phyloP scores from a whole-genome alignment of 1,140 invertebrate genomes.

The Homalodisca vitripennis region DNA sequence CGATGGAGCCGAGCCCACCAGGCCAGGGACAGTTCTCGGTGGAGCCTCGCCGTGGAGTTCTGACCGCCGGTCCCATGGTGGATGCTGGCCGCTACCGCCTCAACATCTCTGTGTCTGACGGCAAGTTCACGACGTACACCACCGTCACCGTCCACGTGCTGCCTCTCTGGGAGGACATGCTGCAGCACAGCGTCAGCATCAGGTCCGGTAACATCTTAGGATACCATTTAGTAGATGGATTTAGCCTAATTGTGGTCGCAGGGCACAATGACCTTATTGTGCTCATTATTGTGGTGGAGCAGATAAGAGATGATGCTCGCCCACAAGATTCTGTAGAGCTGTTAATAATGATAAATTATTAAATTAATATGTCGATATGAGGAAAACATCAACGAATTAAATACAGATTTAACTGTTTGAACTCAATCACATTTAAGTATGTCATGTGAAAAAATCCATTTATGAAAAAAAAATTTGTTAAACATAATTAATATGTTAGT shows the following conservation, averaged over 20 bases:
- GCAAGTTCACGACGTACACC: constrained; percentile 75
- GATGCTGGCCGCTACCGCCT: constrained; percentile 85
- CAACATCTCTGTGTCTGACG: constrained; percentile 87
- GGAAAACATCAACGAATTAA: no score
- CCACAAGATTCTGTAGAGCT: not conserved
- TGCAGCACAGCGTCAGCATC: constrained; percentile 81
- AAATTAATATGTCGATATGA: not conserved
- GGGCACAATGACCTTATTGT: not conserved
- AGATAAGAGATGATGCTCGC: not conserved
- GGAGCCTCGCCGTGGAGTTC: constrained; percentile 73
- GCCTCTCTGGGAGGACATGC: constrained; percentile 81
- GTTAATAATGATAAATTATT: not conserved
- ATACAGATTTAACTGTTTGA: no score
- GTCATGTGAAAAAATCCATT: no score
- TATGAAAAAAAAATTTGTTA: not conserved
- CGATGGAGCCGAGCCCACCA: constrained; percentile 53
- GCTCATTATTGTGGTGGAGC: not conserved
- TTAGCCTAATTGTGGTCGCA: not conserved
- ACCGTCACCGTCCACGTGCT: constrained; percentile 79
- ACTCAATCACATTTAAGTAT: no score
- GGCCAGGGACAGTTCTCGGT: constrained; percentile 75
- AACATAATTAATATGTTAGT: not conserved
- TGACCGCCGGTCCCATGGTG: constrained; percentile 77
- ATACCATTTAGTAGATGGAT: not conserved
- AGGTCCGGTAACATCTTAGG: constrained; percentile 45